These are phyloP conservation scores for Timema cristinae DNA, from an alignment of 2,888 invertebrate species.

Conservation along the genomic window DNA sequence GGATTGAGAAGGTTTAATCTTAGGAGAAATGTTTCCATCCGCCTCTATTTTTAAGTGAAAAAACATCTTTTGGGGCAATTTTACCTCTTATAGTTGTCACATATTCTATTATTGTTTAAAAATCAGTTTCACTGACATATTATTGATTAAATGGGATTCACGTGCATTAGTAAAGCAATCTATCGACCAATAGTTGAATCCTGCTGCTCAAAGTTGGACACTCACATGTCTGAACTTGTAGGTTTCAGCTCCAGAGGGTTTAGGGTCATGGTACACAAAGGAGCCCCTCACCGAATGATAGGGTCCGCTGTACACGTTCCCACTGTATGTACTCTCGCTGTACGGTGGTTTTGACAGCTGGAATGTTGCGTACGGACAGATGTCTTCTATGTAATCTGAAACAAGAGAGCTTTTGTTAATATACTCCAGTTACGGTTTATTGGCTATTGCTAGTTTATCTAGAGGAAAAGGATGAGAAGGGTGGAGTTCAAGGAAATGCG, in stretches of 20 bases:
- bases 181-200: too few species aligned
- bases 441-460: background rate
- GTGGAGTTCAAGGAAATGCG: background rate
- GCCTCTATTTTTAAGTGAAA: too few species aligned
- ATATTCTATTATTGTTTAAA: too few species aligned
- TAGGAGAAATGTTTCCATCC: too few species aligned
- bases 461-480: background rate
- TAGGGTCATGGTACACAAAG: conserved; percentile 87
- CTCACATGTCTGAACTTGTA: conserved; percentile 69
- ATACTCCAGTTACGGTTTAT: background rate
- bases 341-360: conserved; percentile 78
- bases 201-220: conserved; percentile 26
- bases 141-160: too few species aligned
- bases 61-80: too few species aligned
- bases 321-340: conserved; percentile 87
- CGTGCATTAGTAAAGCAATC: too few species aligned
- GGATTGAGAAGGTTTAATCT: too few species aligned
- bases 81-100: too few species aligned
- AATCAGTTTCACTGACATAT: too few species aligned
- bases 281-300: conserved; percentile 82
- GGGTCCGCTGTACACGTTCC: conserved; percentile 81
- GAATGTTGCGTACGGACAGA: conserved; percentile 90
- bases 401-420: conserved; percentile 28
- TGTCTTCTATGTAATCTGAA: conserved; percentile 86
- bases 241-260: conserved; percentile 62